Conservation (phyloP, 2,113 vertebrate genomes). For the Anoplopoma fimbria region DNA sequence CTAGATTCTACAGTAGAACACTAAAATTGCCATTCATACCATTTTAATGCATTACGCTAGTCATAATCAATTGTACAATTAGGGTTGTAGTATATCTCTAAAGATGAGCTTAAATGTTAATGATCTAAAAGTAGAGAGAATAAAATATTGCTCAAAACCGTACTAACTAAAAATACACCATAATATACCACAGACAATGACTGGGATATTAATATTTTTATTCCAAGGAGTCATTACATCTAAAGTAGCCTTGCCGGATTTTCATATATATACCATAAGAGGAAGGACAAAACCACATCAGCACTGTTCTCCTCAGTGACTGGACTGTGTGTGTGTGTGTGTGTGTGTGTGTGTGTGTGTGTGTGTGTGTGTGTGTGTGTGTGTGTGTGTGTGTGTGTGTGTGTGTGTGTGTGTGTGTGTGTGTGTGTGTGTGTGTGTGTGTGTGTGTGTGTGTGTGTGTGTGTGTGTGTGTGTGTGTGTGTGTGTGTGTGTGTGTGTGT, state of each 20-base stretch:
- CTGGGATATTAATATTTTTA: background rate
- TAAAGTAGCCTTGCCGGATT: background rate
- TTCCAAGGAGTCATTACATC: background rate
- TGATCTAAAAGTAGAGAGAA: background rate
- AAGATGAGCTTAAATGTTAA: background rate
- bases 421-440: no score
- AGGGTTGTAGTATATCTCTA: background rate
- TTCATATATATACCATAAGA: background rate
- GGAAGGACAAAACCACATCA: background rate
- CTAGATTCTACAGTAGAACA: background rate
- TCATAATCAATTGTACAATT: background rate
- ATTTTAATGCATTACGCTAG: no score
- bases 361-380: no score
- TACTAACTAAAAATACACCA: background rate
- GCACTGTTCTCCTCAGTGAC: background rate
- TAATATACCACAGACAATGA: background rate
- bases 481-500: no score
- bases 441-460: no score
- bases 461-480: no score
- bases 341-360: no score
- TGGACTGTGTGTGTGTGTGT: no score
- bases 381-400: no score
- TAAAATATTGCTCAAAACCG: background rate
- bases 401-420: no score
- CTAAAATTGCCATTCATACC: background rate